These are phyloP conservation scores for Orius laevigatus DNA, from an alignment of 1,140 invertebrate genomes.

Conservation along the genomic window DNA sequence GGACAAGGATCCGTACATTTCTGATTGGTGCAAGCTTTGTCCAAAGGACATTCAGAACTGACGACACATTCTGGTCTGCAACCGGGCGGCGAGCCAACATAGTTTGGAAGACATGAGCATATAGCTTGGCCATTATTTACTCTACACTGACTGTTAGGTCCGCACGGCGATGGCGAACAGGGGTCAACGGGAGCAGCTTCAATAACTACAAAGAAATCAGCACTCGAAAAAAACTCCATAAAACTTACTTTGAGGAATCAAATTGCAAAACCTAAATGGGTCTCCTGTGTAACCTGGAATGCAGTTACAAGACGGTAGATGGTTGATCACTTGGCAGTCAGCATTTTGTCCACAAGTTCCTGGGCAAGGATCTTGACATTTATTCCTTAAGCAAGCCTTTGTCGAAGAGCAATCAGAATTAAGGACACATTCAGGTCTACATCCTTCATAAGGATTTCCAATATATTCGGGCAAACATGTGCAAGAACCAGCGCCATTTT, in stretches of 20 bases:
- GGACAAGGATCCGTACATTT: constrained; percentile 35
- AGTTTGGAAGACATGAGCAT: constrained; percentile 31
- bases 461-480: constrained; percentile 51
- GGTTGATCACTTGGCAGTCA: constrained; percentile 53
- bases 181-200: constrained; percentile 34
- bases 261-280: constrained; percentile 46
- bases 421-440: constrained; percentile 53
- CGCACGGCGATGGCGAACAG: constrained; percentile 54
- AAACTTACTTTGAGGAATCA: constrained; percentile 27
- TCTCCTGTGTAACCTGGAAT: constrained; percentile 50
- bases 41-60: constrained; percentile 30
- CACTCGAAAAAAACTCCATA: constrained; percentile 6
- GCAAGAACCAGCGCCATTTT: constrained; percentile 47
- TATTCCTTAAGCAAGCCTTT: constrained; percentile 53
- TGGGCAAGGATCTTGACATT: constrained; percentile 58
- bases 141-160: constrained; percentile 39
- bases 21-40: constrained; percentile 32
- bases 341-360: constrained; percentile 57
- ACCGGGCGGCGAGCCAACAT: constrained; percentile 30
- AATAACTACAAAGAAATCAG: constrained; percentile 30
- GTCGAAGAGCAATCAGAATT: constrained; percentile 54
- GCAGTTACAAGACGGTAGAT: constrained; percentile 55
- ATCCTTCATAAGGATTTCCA: constrained; percentile 57
- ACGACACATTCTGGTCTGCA: constrained; percentile 33
- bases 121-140: constrained; percentile 30